Evolutionary conservation across 2,113 vertebrate genomes (phyloP).

Genomic region (Megalops atlanticus): DNA sequence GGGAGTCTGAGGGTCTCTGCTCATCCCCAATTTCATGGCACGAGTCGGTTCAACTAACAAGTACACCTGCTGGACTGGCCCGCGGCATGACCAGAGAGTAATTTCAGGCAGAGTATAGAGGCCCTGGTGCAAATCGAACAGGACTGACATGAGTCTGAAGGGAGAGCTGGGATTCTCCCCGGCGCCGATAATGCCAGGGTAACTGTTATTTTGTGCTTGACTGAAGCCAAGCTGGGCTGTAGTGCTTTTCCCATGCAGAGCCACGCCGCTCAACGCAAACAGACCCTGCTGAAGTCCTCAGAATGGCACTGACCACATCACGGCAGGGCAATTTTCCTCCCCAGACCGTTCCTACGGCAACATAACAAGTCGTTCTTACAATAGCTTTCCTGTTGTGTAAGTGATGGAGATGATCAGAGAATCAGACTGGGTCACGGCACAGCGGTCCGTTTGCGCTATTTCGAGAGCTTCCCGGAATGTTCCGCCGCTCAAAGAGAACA

Average conservation of each 20-base stretch:
- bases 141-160: too few relatives aligned
- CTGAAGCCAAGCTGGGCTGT: neutral
- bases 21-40: neutral
- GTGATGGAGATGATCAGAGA: constrained; percentile 24
- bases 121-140: too few relatives aligned
- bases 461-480: neutral
- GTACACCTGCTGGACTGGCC: too few relatives aligned
- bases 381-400: constrained; percentile 25
- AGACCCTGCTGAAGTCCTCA: constrained; percentile 6
- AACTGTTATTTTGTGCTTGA: neutral
- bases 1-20: neutral
- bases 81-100: too few relatives aligned
- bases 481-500: neutral
- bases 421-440: neutral
- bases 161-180: neutral
- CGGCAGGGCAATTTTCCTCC: neutral
- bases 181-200: neutral
- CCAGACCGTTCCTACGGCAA: constrained; percentile 24
- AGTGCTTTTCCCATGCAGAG: neutral
- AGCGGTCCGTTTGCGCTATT: neutral
- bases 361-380: constrained; percentile 28
- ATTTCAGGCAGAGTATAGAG: too few relatives aligned
- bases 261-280: neutral
- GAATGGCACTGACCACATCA: constrained; percentile 19
- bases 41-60: neutral